Evolutionary conservation across 2,888 invertebrate species (phyloP).

Genomic region (Temnothorax ravouxi): DNA sequence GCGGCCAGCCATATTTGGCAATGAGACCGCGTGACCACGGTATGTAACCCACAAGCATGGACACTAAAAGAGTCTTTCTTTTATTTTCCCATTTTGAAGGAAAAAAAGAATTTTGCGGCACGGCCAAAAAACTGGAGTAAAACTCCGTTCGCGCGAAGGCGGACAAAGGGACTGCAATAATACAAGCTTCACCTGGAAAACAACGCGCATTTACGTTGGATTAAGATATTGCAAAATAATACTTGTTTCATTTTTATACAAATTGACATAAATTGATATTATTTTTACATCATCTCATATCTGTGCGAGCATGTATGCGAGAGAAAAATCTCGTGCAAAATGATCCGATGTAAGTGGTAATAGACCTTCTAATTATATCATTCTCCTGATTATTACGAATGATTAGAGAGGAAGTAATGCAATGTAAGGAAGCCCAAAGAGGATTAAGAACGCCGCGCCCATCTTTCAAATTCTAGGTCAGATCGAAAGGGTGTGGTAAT

Average conservation of each 20-base stretch:
- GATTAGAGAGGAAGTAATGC: background rate
- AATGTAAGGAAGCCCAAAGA: conserved; percentile 57
- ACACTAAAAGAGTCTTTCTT: conserved; percentile 56
- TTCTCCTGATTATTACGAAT: conserved; percentile 7
- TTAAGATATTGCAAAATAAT: conserved; percentile 29
- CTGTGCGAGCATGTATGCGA: background rate
- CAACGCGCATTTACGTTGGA: background rate
- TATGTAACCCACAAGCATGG: conserved; percentile 71
- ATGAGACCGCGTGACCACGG: conserved; percentile 82
- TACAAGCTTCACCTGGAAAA: background rate
- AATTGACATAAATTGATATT: conserved; percentile 45
- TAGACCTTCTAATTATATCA: background rate
- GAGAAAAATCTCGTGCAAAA: background rate
- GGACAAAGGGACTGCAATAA: background rate
- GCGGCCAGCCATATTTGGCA: conserved; percentile 86
- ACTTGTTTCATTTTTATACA: conserved; percentile 57
- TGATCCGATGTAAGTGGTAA: conserved; percentile 6
- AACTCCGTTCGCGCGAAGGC: background rate
- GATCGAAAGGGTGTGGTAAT: conserved; percentile 74
- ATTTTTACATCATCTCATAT: background rate
- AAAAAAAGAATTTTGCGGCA: background rate
- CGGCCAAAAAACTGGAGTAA: background rate
- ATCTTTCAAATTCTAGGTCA: conserved; percentile 79
- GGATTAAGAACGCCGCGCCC: conserved; percentile 71
- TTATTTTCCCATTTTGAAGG: conserved; percentile 48